Percentiles rank a stretch among this genome's conserved stretches.
Conservation (phyloP, 2,113 vertebrate species). For the Tachysurus vachellii region DNA sequence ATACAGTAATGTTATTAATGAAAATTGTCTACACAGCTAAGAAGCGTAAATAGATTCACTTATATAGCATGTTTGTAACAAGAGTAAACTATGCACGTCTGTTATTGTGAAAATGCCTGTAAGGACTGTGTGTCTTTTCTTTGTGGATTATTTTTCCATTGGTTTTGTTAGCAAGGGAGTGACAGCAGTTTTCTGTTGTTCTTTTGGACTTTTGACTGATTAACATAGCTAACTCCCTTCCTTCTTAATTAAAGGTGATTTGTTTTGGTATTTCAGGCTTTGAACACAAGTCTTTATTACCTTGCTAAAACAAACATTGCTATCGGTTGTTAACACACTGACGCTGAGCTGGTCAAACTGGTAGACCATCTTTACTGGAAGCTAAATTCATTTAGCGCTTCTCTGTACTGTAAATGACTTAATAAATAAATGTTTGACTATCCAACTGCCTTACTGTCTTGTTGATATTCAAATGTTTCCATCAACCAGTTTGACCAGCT, state of each 20-base stretch:
- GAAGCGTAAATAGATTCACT: background rate
- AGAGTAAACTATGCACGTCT: background rate
- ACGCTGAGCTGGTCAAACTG: background rate
- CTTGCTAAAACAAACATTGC: background rate
- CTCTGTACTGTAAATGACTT: background rate
- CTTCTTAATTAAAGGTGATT: constrained; percentile 12
- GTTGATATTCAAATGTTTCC: background rate
- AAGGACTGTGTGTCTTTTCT: background rate
- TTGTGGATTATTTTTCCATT: background rate
- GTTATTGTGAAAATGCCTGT: background rate
- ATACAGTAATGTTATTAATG: background rate
- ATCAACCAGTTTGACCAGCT: constrained; percentile 4
- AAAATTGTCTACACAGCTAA: background rate
- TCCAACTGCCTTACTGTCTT: background rate
- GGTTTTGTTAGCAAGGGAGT: background rate
- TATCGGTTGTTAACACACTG: background rate
- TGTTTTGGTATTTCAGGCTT: background rate
- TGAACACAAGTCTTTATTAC: background rate
- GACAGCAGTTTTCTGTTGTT: background rate
- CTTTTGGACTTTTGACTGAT: background rate
- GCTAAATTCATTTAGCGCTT: background rate
- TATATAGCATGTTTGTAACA: background rate
- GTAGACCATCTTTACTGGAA: background rate
- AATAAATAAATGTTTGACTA: background rate
- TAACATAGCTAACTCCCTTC: background rate